phyloP scores from a whole-genome alignment of 1,140 invertebrate genomes.

The Caenorhabditis brenneri region DNA sequence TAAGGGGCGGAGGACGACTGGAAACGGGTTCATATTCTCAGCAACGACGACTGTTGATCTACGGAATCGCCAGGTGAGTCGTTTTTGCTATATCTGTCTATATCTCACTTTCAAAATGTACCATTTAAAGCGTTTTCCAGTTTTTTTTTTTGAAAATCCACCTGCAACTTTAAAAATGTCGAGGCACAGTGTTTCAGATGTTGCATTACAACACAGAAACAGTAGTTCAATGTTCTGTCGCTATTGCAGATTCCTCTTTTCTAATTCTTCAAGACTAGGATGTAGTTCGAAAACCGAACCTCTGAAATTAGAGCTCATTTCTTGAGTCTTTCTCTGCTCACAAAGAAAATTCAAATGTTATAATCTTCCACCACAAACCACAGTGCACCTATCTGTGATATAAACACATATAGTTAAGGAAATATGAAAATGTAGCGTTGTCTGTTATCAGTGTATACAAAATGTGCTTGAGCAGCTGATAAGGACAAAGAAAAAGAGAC shows the following conservation, averaged over 20 bases:
- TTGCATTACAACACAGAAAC: neutral
- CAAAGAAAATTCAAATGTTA: too few species aligned
- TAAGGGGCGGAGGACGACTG: neutral
- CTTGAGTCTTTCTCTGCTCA: too few species aligned
- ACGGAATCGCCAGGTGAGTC: conserved; percentile 16
- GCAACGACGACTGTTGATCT: conserved; percentile 7
- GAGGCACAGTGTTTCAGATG: neutral
- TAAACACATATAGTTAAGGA: neutral
- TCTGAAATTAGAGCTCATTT: too few species aligned
- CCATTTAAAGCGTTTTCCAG: too few species aligned
- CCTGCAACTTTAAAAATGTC: neutral
- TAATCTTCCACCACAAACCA: too few species aligned
- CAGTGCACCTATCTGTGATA: neutral
- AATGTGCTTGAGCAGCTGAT: neutral
- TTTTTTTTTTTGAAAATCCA: neutral
- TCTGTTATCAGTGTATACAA: neutral
- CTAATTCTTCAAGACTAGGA: too few species aligned
- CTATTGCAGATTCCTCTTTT: too few species aligned
- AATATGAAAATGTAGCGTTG: neutral
- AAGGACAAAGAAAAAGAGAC: neutral
- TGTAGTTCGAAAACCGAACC: too few species aligned
- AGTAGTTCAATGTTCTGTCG: too few species aligned
- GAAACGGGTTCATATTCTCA: conserved; percentile 16
- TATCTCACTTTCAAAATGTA: neutral
- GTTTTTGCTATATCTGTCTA: neutral